Conservation (phyloP, 1,140 invertebrate genomes). For the Drosophila auraria region DNA sequence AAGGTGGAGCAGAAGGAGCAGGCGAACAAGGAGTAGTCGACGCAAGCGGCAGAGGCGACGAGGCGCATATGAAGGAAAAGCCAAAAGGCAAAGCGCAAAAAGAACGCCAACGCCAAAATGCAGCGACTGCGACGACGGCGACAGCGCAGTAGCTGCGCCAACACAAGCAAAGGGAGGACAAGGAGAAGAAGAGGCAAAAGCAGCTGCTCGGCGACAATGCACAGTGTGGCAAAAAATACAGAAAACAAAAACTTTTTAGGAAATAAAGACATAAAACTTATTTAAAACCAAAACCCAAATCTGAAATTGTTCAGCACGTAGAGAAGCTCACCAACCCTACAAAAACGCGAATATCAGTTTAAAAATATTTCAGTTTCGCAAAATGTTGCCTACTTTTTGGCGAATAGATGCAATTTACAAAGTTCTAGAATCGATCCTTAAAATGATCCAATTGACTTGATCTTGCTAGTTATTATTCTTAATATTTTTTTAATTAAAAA, state of each 20-base stretch:
- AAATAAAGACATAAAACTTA: not conserved
- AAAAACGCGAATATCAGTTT: not conserved
- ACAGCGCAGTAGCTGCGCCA: conserved; percentile 35
- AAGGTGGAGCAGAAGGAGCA: conserved; percentile 12
- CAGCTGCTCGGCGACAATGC: conserved; percentile 44
- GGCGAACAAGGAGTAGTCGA: conserved; percentile 1
- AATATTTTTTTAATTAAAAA: not conserved
- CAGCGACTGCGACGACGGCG: conserved; percentile 51
- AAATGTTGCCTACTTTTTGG: conserved; percentile 3
- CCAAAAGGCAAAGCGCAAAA: conserved; percentile 77
- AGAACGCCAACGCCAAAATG: conserved; percentile 80
- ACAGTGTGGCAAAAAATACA: conserved; percentile 17
- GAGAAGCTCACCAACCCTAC: too few species aligned
- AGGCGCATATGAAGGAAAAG: conserved; percentile 64
- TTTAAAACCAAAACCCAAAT: not conserved
- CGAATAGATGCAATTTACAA: not conserved
- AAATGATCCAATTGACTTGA: too few species aligned
- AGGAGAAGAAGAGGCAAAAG: conserved; percentile 31
- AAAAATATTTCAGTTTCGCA: not conserved
- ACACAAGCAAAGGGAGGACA: conserved; percentile 7
- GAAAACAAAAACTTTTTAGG: not conserved
- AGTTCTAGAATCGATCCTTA: not conserved
- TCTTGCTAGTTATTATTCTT: too few species aligned
- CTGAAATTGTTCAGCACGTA: too few species aligned
- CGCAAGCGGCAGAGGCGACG: conserved; percentile 8